phyloP scores from a whole-genome alignment of 2,797 vertebrate species.

The Siniperca undulata region DNA sequence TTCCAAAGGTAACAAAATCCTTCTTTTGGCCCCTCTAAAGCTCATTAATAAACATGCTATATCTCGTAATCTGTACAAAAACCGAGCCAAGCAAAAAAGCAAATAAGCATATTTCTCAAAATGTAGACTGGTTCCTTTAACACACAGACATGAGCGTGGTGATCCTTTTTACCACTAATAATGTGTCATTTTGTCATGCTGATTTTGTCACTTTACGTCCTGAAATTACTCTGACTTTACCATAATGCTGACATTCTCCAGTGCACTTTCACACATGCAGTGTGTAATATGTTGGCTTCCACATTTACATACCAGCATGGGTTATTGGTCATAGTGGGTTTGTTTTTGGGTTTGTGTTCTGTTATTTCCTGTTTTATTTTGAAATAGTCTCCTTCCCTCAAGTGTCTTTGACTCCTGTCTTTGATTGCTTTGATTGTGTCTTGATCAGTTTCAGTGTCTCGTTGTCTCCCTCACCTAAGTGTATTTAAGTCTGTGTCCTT shows the following conservation, averaged over 20 bases:
- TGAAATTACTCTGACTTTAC: background rate
- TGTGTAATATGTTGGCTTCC: background rate
- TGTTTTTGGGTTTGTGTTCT: no score
- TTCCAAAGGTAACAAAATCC: no score
- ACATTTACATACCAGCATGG: background rate
- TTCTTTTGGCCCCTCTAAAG: background rate
- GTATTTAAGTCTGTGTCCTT: no score
- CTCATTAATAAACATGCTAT: background rate
- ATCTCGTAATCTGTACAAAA: no score
- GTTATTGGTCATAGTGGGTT: no score
- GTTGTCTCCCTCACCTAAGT: no score
- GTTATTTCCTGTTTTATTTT: no score
- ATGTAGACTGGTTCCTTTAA: background rate
- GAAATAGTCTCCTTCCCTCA: no score
- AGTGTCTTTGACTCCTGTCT: no score
- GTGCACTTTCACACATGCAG: background rate
- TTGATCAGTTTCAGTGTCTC: no score
- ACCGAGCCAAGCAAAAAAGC: background rate
- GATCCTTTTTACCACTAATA: background rate
- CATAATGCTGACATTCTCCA: background rate
- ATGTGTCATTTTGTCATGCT: background rate
- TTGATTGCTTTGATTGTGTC: no score
- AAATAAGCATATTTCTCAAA: background rate
- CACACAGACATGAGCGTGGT: background rate
- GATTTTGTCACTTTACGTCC: background rate